Percentiles rank a stretch among this genome's conserved stretches.
Evolutionary conservation across 2,888 invertebrate species (phyloP).

Genomic region (Diarsia mendica): DNA sequence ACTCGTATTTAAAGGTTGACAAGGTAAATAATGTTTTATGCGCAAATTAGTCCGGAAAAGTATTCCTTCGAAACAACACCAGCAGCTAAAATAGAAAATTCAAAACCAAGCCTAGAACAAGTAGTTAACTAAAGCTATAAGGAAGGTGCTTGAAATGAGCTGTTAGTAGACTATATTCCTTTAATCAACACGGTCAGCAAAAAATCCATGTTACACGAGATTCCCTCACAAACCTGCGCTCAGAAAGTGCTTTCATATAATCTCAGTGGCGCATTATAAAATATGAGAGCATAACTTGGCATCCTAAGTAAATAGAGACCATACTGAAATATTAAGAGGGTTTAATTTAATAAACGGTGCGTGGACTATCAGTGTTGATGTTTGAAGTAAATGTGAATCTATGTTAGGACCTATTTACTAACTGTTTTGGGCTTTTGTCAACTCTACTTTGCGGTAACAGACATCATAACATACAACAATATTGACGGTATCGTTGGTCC

Average conservation of each 20-base stretch:
- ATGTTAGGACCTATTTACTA: constrained; percentile 41
- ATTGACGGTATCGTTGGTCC: too few relatives aligned
- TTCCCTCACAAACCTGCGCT: constrained; percentile 26
- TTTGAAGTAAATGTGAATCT: constrained; percentile 58
- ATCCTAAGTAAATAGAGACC: constrained; percentile 76
- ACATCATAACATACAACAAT: too few relatives aligned
- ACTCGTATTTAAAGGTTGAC: too few relatives aligned
- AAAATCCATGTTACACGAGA: constrained; percentile 32
- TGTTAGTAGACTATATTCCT: constrained; percentile 10
- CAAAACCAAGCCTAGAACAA: constrained; percentile 19
- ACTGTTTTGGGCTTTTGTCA: constrained; percentile 46
- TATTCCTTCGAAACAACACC: background rate
- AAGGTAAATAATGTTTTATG: too few relatives aligned
- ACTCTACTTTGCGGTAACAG: constrained; percentile 7
- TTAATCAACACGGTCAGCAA: constrained; percentile 44
- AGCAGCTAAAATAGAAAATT: background rate
- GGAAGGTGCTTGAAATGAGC: constrained; percentile 16
- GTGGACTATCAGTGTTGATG: constrained; percentile 72
- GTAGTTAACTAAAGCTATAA: constrained; percentile 1
- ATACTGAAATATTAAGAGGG: constrained; percentile 71
- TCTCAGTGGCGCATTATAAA: constrained; percentile 58
- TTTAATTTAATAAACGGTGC: constrained; percentile 72
- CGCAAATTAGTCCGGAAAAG: too few relatives aligned
- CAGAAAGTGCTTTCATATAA: constrained; percentile 49
- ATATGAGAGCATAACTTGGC: constrained; percentile 65